Evolutionary conservation across 2,888 invertebrate species (phyloP).

Genomic region (Lasioglossum calceatum): DNA sequence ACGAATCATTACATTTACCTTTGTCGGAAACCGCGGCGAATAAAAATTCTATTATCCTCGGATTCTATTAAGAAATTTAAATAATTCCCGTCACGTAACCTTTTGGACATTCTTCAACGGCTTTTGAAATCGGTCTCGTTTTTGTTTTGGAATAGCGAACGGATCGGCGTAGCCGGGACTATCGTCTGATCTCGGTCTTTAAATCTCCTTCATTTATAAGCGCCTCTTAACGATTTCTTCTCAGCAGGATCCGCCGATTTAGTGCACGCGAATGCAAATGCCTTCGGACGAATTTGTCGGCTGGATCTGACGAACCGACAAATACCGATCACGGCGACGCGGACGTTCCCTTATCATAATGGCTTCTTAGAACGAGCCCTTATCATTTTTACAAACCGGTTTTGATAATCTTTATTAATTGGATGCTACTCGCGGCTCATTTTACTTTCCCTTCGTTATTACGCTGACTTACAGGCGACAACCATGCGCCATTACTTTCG

Average conservation of each 20-base stretch:
- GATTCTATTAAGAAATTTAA: slow-evolving; percentile 38
- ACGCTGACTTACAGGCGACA: slow-evolving; percentile 1
- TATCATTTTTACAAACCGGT: slow-evolving; percentile 71
- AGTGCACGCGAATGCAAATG: slow-evolving; percentile 75
- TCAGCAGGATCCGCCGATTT: slow-evolving; percentile 71
- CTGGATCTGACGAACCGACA: slow-evolving; percentile 62
- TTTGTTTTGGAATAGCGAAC: slow-evolving; percentile 61
- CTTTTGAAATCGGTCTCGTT: slow-evolving; percentile 52
- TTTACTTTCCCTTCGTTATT: slow-evolving; percentile 22
- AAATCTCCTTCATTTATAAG: slow-evolving; percentile 75
- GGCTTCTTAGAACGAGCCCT: slow-evolving; percentile 64
- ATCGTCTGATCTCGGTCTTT: slow-evolving; percentile 73
- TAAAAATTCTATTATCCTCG: neutral
- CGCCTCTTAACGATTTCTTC: slow-evolving; percentile 76
- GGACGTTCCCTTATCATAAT: slow-evolving; percentile 66
- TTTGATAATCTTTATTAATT: slow-evolving; percentile 68
- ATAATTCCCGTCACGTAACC: slow-evolving; percentile 41
- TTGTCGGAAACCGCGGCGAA: neutral
- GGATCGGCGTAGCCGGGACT: slow-evolving; percentile 50
- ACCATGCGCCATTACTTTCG: slow-evolving; percentile 3
- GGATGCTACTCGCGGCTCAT: slow-evolving; percentile 35
- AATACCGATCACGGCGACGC: slow-evolving; percentile 63
- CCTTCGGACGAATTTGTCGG: slow-evolving; percentile 71
- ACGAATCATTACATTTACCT: neutral
- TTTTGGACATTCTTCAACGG: slow-evolving; percentile 28